Evolutionary conservation across 2,888 invertebrate genomes (phyloP), one percentile per base, ranked within the genome.

Genomic region (Archaeoteleia sp.): DNA sequence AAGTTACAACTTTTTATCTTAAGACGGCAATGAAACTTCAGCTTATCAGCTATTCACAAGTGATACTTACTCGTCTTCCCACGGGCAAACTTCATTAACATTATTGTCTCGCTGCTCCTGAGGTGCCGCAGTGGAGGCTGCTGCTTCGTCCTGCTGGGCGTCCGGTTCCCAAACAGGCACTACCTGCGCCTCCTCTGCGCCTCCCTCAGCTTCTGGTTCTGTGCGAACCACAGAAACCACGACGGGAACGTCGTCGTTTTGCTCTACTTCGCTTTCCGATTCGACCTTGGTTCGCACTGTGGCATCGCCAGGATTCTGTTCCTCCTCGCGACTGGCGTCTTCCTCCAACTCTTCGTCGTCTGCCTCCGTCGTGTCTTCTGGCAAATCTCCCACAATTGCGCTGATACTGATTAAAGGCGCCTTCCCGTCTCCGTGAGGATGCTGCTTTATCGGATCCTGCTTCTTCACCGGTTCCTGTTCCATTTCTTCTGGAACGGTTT

Each of bases 1-100:
- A n/a, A n/a, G 20, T 17, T 17, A 1, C 25, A 48, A 37, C 34
- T n/a, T n/a, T n/a, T n/a, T n/a, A n/a, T n/a, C n/a, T n/a, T n/a
- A n/a, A n/a, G n/a, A n/a, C n/a, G n/a, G n/a, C n/a, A n/a, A n/a
- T n/a, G n/a, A n/a, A n/a, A n/a, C n/a, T n/a, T n/a, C n/a, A n/a
- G n/a, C n/a, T n/a, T n/a, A n/a, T n/a, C n/a, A 30, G 8, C 30
- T 5, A 14, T 27, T 1, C 40, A 29, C 39, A 42, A 5, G 12
- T 23, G 10, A 60, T 67, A 93, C 95, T 94, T 90, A 95, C 95
- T 95, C 95, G 88, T 95, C 95, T 90, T 95, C 95, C 95, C 96
- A 96, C 60, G 95, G 95, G 88, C 95, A 96, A 84, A 95, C 91
- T 87, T 95, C 93, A 87, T 92, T 94, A 86, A 90, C 90, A 87